Percentiles rank a stretch among this genome's conserved stretches.
Conservation (phyloP, 2,113 vertebrate genomes). For the Nipponia nippon region DNA sequence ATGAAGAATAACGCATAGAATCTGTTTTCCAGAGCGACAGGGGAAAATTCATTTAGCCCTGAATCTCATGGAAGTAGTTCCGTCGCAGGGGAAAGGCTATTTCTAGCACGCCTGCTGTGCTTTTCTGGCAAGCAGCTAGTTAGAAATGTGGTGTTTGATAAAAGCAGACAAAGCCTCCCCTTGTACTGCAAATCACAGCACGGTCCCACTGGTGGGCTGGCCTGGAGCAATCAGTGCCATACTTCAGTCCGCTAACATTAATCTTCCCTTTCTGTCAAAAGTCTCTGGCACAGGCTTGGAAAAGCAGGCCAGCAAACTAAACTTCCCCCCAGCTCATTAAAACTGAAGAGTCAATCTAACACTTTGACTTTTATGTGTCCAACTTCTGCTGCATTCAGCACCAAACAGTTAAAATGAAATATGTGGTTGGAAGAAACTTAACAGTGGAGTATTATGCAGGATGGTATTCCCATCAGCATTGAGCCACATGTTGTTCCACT, state of each 20-base stretch:
- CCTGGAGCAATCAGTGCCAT: constrained; percentile 47
- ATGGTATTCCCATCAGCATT: constrained; percentile 26
- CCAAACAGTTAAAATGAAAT: constrained; percentile 46
- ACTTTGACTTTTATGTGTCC: not conserved
- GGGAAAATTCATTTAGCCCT: constrained; percentile 16
- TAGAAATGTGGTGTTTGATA: constrained; percentile 68
- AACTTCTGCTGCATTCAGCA: not conserved
- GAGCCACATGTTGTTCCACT: constrained; percentile 31
- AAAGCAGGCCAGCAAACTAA: constrained; percentile 58
- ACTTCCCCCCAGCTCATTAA: constrained; percentile 39
- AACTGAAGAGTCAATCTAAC: constrained; percentile 32
- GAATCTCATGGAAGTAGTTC: constrained; percentile 28
- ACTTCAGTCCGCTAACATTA: constrained; percentile 66
- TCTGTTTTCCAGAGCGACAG: constrained; percentile 42
- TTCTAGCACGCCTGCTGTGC: constrained; percentile 74
- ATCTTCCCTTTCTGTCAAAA: constrained; percentile 57
- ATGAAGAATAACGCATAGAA: not conserved
- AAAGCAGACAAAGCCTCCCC: constrained; percentile 81
- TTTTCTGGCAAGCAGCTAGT: constrained; percentile 67
- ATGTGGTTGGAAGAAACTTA: constrained; percentile 36
- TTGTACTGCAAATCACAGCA: constrained; percentile 79
- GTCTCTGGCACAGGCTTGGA: constrained; percentile 45
- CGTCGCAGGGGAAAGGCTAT: constrained; percentile 72
- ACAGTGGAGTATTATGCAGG: constrained; percentile 16
- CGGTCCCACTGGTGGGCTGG: constrained; percentile 68